Percentiles rank a stretch among this genome's conserved stretches.
These are phyloP conservation scores for Oreamnos americanus DNA, from an alignment of 2,113 vertebrate genomes.

Conservation along the genomic window DNA sequence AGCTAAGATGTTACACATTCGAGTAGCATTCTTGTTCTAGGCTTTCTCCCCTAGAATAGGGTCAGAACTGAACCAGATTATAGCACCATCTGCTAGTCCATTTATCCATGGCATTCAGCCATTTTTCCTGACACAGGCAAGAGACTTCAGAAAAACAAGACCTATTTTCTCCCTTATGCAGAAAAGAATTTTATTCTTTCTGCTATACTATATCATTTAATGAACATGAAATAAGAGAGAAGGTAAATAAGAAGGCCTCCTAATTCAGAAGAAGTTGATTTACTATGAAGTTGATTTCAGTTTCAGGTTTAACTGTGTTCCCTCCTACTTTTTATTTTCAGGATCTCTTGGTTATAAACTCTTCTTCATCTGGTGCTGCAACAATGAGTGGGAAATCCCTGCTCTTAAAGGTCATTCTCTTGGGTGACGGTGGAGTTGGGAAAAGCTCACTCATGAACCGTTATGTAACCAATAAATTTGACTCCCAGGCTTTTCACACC, in stretches of 20 bases:
- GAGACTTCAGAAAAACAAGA: conserved; percentile 33
- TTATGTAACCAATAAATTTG: conserved; percentile 97
- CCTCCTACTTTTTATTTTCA: conserved; percentile 63
- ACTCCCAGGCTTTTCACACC: conserved; percentile 97
- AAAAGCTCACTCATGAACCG: conserved; percentile 99
- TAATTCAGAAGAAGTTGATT: neutral
- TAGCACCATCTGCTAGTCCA: conserved; percentile 16
- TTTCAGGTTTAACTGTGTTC: conserved; percentile 50
- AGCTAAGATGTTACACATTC: conserved; percentile 10
- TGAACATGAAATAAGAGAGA: conserved; percentile 13
- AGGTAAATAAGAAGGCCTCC: conserved; percentile 10
- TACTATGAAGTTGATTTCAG: conserved; percentile 39
- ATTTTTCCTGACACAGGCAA: conserved; percentile 42
- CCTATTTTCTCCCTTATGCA: neutral
- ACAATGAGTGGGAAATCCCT: conserved; percentile 95
- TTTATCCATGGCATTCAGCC: conserved; percentile 32
- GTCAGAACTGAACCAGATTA: conserved; percentile 46
- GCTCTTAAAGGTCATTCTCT: conserved; percentile 95
- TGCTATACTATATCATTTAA: conserved; percentile 27
- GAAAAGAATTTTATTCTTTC: conserved; percentile 32
- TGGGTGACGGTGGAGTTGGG: conserved; percentile 96
- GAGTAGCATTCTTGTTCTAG: neutral
- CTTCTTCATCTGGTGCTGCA: conserved; percentile 57
- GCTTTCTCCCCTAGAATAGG: neutral
- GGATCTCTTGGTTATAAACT: conserved; percentile 56